Percentiles rank a stretch among this genome's conserved stretches.
These are phyloP conservation scores for Bambusicola thoracicus DNA, from an alignment of 2,113 vertebrate genomes.

Conservation along the genomic window DNA sequence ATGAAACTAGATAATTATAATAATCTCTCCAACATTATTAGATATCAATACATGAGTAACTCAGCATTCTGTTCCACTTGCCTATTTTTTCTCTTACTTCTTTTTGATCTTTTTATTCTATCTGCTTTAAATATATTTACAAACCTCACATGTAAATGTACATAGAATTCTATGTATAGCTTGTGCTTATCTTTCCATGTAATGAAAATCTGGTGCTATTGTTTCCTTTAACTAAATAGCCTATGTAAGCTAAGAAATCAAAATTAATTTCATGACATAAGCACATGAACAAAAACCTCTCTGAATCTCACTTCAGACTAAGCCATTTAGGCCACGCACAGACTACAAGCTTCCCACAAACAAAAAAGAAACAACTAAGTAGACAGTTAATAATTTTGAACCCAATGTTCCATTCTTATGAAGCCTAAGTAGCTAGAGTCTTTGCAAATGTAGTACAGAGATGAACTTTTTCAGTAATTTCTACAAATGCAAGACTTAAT, in stretches of 20 bases:
- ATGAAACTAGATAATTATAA: background rate
- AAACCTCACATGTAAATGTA: background rate
- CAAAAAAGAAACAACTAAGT: background rate
- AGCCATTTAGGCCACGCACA: background rate
- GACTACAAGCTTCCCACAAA: background rate
- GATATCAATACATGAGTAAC: background rate
- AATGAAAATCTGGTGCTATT: background rate
- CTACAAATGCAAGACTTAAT: background rate
- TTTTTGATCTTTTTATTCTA: background rate
- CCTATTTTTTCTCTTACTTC: background rate
- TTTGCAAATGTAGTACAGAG: background rate
- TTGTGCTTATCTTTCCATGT: background rate
- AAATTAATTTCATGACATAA: background rate
- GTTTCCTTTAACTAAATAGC: background rate
- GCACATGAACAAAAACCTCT: background rate
- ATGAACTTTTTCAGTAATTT: background rate
- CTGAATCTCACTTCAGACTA: background rate
- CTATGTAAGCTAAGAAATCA: too few species aligned
- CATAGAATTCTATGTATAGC: background rate
- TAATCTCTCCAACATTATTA: background rate
- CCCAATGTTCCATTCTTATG: background rate
- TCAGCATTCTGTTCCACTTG: background rate
- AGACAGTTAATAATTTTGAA: background rate
- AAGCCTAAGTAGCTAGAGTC: background rate
- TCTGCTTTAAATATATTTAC: background rate